These are phyloP conservation scores for Caenorhabditis sulstoni DNA, from an alignment of 2,888 invertebrate genomes.

Conservation along the genomic window DNA sequence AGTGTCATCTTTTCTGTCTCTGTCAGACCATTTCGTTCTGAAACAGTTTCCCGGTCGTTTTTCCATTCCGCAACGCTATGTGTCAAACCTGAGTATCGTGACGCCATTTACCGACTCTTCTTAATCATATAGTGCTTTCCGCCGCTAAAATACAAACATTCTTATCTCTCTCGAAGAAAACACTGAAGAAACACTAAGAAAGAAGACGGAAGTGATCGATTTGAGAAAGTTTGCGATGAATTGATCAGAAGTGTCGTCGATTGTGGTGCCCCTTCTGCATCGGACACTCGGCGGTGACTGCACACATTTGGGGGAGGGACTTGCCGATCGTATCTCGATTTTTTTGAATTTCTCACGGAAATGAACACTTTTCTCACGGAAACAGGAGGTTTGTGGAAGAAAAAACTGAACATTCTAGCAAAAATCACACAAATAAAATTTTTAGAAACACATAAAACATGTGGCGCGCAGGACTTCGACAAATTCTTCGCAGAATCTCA, in stretches of 20 bases:
- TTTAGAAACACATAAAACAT: not conserved
- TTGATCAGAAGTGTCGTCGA: slow-evolving; percentile 6
- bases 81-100: slow-evolving; percentile 51
- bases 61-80: no score
- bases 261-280: slow-evolving; percentile 13
- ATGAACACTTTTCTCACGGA: not conserved
- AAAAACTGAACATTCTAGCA: not conserved
- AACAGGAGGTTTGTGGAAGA: slow-evolving; percentile 12
- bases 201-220: not conserved
- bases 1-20: slow-evolving; percentile 62
- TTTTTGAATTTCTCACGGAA: not conserved
- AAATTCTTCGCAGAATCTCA: slow-evolving; percentile 6
- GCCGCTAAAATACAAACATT: slow-evolving; percentile 17
- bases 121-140: not conserved
- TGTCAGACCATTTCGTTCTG: slow-evolving; percentile 58
- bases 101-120: slow-evolving; percentile 34
- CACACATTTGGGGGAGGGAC: not conserved
- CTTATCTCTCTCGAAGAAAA: not conserved
- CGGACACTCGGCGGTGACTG: slow-evolving; percentile 8
- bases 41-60: slow-evolving; percentile 3
- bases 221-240: not conserved
- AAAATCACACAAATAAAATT: not conserved
- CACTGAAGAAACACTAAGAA: not conserved
- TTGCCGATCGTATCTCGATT: slow-evolving; percentile 22
- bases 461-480: not conserved